Evolutionary conservation across 2,888 invertebrate species (phyloP).

Genomic region (Deroplatys truncata): DNA sequence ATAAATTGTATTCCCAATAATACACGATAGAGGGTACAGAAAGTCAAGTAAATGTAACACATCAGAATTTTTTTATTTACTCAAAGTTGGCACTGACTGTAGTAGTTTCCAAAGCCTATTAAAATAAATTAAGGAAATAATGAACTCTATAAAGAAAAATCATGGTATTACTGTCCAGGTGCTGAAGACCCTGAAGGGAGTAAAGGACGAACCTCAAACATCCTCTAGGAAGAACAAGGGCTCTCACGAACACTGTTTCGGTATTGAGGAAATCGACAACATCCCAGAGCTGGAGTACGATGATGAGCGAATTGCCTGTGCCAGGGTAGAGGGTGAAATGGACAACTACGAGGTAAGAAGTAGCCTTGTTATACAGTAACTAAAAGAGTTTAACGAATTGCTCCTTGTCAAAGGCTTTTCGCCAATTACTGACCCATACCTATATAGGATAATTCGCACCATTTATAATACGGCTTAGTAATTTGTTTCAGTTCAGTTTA

Average conservation of each 20-base stretch:
- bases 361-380: neutral
- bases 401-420: too few relatives aligned
- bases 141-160: too few relatives aligned
- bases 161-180: neutral
- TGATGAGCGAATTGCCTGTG: slow-evolving; percentile 49
- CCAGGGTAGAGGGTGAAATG: slow-evolving; percentile 57
- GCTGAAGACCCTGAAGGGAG: neutral
- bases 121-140: too few relatives aligned
- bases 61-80: too few relatives aligned
- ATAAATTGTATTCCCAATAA: too few relatives aligned
- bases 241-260: neutral
- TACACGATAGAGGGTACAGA: too few relatives aligned
- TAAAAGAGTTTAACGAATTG: too few relatives aligned
- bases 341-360: slow-evolving; percentile 58
- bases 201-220: neutral
- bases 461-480: neutral
- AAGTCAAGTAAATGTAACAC: too few relatives aligned
- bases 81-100: too few relatives aligned
- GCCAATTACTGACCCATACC: too few relatives aligned
- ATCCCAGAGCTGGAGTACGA: slow-evolving; percentile 45
- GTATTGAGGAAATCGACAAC: slow-evolving; percentile 33
- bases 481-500: too few relatives aligned
- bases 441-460: neutral
- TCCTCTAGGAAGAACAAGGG: neutral
- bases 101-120: too few relatives aligned